Base-by-base conservation (phyloP, 1,140 invertebrate species). In the Orchestia grillus region DNA sequence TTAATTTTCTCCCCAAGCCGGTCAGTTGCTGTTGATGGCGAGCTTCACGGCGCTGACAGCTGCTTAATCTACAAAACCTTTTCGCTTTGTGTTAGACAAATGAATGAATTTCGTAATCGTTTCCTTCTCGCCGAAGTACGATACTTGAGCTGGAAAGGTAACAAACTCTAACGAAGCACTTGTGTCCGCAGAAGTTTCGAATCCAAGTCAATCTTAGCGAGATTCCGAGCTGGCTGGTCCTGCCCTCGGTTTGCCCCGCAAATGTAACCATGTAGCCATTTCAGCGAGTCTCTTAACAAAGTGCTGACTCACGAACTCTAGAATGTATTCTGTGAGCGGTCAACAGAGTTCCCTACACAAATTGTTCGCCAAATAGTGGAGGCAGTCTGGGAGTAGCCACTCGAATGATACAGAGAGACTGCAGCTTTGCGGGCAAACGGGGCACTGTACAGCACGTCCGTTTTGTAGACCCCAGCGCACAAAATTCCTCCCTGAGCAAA, bases 261-360 rank as follows among this genome's bases (percentile, higher is more conserved):
- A 90, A 90, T 90, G 88, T 90, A 90, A 90, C 88, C 88, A 94
- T 94, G 43, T 94, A 45, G 44, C 92, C 43, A 41, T 91, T 91
- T 91, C 88, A 77, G 62, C 62, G 88, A 90, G 41, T 90, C 88
- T 45, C 92, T 94, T 47, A 44, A 94, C 43, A 45, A 94, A 94
- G 36, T 94, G 92, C 92, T 94, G 92, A 94, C 92, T 94, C 92
- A 94, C 44, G 43, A 94, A 44, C 92, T 94, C 92, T 47, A 94
- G 44, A 94, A 94, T 94, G 92, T 94, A 94, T 94, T 94, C 92
- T 16, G 92, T 94, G 92, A 94, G 44, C 92, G 44, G 92, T 94
- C 92, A 94, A 94, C 92, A 94, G 41, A 94, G 92, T 45, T 47
- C 43, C 43, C 43, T 47, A 94, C 92, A 94, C 92, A 94, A 94